Conservation (phyloP, 2,113 vertebrate species). For the Trachemys scripta region DNA sequence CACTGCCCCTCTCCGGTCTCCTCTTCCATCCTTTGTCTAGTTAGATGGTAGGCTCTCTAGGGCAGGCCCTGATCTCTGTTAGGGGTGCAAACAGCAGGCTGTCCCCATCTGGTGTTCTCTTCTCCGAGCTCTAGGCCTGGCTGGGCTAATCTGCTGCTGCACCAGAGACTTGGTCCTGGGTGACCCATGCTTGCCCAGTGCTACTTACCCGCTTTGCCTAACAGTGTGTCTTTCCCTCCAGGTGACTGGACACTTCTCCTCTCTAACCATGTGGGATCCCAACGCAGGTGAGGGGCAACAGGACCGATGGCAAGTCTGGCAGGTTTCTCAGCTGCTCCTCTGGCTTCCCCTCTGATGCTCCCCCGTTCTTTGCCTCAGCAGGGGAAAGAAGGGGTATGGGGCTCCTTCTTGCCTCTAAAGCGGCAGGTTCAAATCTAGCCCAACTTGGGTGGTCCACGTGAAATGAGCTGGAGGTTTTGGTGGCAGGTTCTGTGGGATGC, state of each 20-base stretch:
- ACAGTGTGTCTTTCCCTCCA: not conserved
- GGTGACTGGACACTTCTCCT: not conserved
- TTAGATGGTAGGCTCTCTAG: not conserved
- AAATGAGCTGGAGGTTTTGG: not conserved
- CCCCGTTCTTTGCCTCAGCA: not conserved
- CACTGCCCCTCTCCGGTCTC: not conserved
- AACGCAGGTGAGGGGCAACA: conserved; percentile 74
- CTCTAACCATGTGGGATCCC: conserved; percentile 74
- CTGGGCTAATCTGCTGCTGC: not conserved
- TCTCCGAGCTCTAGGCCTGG: not conserved
- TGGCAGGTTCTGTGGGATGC: not conserved
- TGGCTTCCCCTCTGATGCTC: not conserved
- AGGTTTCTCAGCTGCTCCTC: not conserved
- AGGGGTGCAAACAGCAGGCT: not conserved
- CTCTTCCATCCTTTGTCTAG: not conserved
- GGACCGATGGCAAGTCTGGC: not conserved
- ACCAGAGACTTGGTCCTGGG: not conserved
- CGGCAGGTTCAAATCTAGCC: not conserved
- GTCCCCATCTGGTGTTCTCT: too few species aligned
- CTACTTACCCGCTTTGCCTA: not conserved
- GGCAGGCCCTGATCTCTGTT: not conserved
- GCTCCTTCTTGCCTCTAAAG: not conserved
- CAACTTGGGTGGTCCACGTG: not conserved
- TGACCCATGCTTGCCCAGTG: not conserved
- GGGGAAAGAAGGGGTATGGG: not conserved